Base-by-base conservation (phyloP, 2,113 vertebrate genomes). In the Apodemus speciosus region DNA sequence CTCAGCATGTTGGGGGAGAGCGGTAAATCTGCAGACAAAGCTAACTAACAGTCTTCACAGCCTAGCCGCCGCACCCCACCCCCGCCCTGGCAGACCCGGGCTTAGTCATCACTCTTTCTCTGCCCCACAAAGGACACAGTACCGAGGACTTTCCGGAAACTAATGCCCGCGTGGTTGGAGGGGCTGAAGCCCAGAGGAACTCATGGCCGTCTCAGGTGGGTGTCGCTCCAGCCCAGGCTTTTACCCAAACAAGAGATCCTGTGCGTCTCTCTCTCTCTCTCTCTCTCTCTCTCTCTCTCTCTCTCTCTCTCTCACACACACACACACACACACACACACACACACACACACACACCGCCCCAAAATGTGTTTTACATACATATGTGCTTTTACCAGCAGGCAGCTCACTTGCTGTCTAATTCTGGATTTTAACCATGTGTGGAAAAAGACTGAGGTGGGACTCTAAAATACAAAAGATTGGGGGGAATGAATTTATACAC, bases 201-300 rank as follows among this genome's bases (percentile, higher is more conserved):
- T 90, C 98, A 30, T 99, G 99, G 99, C 99, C 99, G n/a, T 99
- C 98, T 97, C 99, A 99, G 99, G 99, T 99, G 97, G 77, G 93
- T 85, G 15, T 35, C 51, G 20, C 21, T 76, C 32, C 18, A 27
- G 66, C 88, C 49, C 73, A 18, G 23, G 10, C 75, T 75, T 71
- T 51, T 75, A 62, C 62, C 2, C 40, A 16, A 60, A 35, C 51
- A 9, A 72, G 53, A 51, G 60, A 32, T 64, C 43, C 35, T 32
- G n/a, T 35, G 43, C n/a, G n/a, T n/a, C n/a, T n/a, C n/a, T n/a
- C n/a, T n/a, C n/a, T n/a, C n/a, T n/a, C n/a, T n/a, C n/a, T n/a
- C n/a, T n/a, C n/a, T n/a, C n/a, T n/a, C n/a, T n/a, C n/a, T n/a
- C n/a, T n/a, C n/a, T n/a, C n/a, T n/a, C n/a, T n/a, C n/a, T n/a